Evolutionary conservation across 2,113 vertebrate genomes (phyloP).

Genomic region (Cariama cristata): DNA sequence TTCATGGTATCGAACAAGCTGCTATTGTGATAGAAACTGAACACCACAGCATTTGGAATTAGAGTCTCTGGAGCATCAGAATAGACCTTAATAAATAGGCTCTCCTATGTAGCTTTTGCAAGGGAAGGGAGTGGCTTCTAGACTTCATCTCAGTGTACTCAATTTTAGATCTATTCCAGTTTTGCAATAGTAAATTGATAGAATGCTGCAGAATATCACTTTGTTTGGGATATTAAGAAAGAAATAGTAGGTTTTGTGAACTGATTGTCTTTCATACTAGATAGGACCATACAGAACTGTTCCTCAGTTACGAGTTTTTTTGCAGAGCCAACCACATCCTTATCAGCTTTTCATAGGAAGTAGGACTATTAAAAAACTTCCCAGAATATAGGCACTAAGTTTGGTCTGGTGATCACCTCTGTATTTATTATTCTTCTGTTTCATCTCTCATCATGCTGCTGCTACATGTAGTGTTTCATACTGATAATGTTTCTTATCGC

Average conservation of each 20-base stretch:
- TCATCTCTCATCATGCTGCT: background rate
- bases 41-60: background rate
- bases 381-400: background rate
- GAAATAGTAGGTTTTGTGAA: background rate
- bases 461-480: background rate
- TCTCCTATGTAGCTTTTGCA: background rate
- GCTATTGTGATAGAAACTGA: background rate
- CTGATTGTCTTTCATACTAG: background rate
- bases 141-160: background rate
- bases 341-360: background rate
- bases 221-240: background rate
- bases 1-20: background rate
- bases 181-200: background rate
- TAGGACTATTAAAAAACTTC: background rate
- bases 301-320: background rate
- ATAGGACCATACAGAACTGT: background rate
- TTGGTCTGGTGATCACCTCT: background rate
- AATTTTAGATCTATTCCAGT: background rate
- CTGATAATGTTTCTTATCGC: background rate
- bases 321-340: background rate
- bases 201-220: background rate
- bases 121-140: background rate
- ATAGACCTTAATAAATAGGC: background rate
- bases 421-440: background rate
- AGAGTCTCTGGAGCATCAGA: background rate